Base-by-base conservation (phyloP, 2,797 vertebrate species). In the Typhlichthys subterraneus region DNA sequence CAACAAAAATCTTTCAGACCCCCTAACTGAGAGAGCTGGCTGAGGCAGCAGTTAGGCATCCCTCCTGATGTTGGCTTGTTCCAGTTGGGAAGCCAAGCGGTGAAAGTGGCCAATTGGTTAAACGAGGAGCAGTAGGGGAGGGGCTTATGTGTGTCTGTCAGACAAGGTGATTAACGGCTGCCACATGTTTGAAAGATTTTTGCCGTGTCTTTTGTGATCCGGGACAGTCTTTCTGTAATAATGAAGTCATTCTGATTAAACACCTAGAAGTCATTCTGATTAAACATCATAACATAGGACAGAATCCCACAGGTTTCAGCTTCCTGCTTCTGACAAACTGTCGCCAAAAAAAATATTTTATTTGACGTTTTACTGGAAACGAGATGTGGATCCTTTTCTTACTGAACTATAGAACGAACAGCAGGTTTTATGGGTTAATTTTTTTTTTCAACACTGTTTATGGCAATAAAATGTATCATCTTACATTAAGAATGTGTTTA, bases 401-500 rank as follows among this genome's bases (percentile, higher is more conserved):
- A 89, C 79, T 90, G 87, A 88, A 87, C 60, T 70, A 81, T 83
- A 84, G 81, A 83, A 82, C 71, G 76, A 88, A 70, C 73, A 59
- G 80, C 85, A 87, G 86, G 90, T 90, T 85, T 87, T 77, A 84
- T 85, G 84, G 55, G 73, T 78, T 78, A 60, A 75, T 78, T 82
- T 86, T 80, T 17, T 89, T 89, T 86, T 86, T 85, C 77, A 87
- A 84, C 86, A 90, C 84, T 84, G 89, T 90, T 90, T 82, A 91
- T 88, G 90, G 92, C 92, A 93, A 93, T 93, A 93, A 93, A 83
- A 82, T 88, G 83, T 86, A 81, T 86, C 84, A 76, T 88, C 82
- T 72, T 84, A 80, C 83, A 75, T 83, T 80, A 76, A 67, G 59
- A 81, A 79, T 82, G 80, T 87, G 76, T 88, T 75, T 75, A 59